These are phyloP conservation scores for Zaprionus capensis DNA, from an alignment of 1,140 invertebrate species.

Conservation along the genomic window DNA sequence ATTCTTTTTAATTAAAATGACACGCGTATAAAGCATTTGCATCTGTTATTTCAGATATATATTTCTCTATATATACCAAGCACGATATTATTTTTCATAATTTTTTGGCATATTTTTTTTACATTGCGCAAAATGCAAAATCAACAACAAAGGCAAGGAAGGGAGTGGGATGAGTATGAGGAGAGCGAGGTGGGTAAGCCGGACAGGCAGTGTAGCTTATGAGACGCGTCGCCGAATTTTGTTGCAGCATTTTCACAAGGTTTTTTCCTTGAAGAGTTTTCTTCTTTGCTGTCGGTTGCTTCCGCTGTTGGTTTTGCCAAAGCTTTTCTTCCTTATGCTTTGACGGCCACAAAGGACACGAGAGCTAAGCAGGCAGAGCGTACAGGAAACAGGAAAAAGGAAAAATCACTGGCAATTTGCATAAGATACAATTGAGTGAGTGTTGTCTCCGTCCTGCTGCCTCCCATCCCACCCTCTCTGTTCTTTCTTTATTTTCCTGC, in stretches of 20 bases:
- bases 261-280: not conserved
- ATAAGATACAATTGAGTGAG: conserved; percentile 83
- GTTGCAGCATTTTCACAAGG: conserved; percentile 12
- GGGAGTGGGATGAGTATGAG: not conserved
- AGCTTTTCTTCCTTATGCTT: conserved; percentile 47
- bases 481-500: conserved; percentile 34
- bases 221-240: conserved; percentile 24
- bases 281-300: conserved; percentile 8
- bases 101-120: conserved; percentile 29
- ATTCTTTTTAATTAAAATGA: conserved; percentile 45
- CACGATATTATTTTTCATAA: not conserved
- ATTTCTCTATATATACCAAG: conserved; percentile 16
- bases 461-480: not conserved
- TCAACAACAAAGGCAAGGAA: conserved; percentile 41
- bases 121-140: conserved; percentile 41
- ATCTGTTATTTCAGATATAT: conserved; percentile 32
- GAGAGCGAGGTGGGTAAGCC: too few relatives aligned
- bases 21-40: conserved; percentile 12
- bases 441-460: conserved; percentile 61
- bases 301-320: conserved; percentile 24
- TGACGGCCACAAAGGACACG: conserved; percentile 45
- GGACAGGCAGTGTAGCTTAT: conserved; percentile 11
- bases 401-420: conserved; percentile 83
- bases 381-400: conserved; percentile 65
- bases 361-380: conserved; percentile 31